Base-by-base conservation (phyloP, 1,140 invertebrate genomes). In the Magallana ariakensis region DNA sequence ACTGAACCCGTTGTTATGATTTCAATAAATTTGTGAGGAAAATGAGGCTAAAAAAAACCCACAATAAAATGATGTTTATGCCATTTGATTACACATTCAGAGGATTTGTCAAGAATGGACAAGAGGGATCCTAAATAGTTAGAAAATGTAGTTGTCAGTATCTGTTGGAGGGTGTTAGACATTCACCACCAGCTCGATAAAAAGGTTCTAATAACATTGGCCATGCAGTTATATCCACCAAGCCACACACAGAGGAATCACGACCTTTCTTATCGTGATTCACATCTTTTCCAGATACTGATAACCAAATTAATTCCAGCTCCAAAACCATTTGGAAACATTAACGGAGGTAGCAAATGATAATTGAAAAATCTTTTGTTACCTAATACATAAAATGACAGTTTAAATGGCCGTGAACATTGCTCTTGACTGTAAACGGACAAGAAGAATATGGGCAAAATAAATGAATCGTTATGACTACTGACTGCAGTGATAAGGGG, bases 311-410 rank as follows among this genome's bases (percentile, higher is more conserved):
- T 75, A 75, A 26, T 75, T 75, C 66, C 66, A 75, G 22, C 66
- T 33, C 22, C 66, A 75, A 75, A 75, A 75, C 66, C 66, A 75
- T 75, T 75, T 75, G 66, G 66, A 75, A 75, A 75, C 66, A 75
- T 75, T 75, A 75, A 75, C 66, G 66, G 66, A 75, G 33, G 22
- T 75, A 75, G 66, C 66, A 75, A 62, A 26, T 75, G 66, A 75
- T 75, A 75, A 75, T 75, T 75, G 66, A 75, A 75, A 75, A 75
- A 75, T 75, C 66, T 75, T 75, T 75, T 75, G 66, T 75, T 75
- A 75, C 22, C 66, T 75, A 75, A 75, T 75, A 75, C 66, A 75
- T 75, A 75, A 75, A 75, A 75, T 75, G 66, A 75, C 66, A 75
- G 66, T 75, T 75, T 75, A 75, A 75, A 75, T 75, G 66, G 33